Evolutionary conservation across 2,888 invertebrate species (phyloP).

Genomic region (Tachina fera): DNA sequence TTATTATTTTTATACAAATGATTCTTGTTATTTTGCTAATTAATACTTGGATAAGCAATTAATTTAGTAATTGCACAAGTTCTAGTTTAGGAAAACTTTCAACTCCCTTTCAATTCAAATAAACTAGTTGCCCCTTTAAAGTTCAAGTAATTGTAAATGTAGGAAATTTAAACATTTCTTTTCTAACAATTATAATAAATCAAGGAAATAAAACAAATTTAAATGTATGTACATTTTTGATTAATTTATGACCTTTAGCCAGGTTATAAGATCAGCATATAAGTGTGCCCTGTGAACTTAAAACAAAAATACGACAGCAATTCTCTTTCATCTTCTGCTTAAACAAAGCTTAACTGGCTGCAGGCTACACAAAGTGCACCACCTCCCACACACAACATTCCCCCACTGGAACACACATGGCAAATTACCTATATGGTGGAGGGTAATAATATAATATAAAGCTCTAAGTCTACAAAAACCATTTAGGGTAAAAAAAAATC

Average conservation of each 20-base stretch:
- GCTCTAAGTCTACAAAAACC: conserved; percentile 31
- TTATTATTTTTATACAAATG: neutral
- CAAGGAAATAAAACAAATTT: neutral
- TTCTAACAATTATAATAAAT: conserved; percentile 11
- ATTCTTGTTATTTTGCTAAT: neutral
- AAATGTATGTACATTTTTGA: neutral
- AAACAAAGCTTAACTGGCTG: conserved; percentile 39
- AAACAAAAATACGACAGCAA: conserved; percentile 1
- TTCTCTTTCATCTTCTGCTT: neutral
- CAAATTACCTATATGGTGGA: neutral
- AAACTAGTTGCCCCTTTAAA: neutral
- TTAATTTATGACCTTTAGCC: conserved; percentile 53
- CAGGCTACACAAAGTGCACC: conserved; percentile 27
- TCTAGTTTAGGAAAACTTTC: neutral
- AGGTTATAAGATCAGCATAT: conserved; percentile 35
- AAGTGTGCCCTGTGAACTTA: conserved; percentile 1
- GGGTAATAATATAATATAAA: conserved; percentile 37
- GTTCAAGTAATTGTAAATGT: neutral
- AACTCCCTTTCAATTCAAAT: too few species aligned
- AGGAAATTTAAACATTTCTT: conserved; percentile 6
- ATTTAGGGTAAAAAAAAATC: conserved; percentile 9
- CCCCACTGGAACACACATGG: neutral
- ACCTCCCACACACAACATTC: neutral
- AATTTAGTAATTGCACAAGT: neutral
- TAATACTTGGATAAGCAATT: neutral